phyloP scores from a whole-genome alignment of 2,113 vertebrate genomes.

The Petrocephalus zakoni region DNA sequence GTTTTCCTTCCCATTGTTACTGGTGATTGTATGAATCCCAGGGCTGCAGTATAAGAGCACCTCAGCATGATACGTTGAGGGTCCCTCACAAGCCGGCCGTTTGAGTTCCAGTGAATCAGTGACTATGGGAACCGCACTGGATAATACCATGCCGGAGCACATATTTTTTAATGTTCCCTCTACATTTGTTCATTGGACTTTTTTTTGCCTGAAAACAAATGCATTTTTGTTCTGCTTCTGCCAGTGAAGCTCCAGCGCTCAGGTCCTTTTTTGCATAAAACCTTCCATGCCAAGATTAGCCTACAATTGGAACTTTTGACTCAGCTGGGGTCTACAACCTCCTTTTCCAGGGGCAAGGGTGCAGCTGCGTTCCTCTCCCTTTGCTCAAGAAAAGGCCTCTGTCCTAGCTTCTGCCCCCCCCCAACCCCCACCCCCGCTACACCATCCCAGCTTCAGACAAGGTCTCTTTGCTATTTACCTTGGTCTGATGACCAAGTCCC shows the following conservation, averaged over 20 bases:
- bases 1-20: not conserved
- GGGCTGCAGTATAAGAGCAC: not conserved
- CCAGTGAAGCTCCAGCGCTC: not conserved
- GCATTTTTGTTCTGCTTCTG: not conserved
- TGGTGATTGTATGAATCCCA: not conserved
- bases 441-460: not conserved
- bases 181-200: not conserved
- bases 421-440: too few relatives aligned
- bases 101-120: not conserved
- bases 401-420: not conserved
- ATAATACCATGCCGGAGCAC: not conserved
- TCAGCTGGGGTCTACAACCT: not conserved
- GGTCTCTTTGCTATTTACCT: not conserved
- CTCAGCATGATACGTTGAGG: not conserved
- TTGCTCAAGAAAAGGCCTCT: constrained; percentile 10
- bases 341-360: not conserved
- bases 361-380: not conserved
- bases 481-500: not conserved
- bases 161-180: not conserved
- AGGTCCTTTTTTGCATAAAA: not conserved
- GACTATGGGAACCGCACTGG: not conserved
- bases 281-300: not conserved
- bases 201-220: not conserved
- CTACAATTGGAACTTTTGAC: not conserved
- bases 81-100: not conserved